Evolutionary conservation across 2,113 vertebrate species (phyloP).

Genomic region (Amphiprion percula): DNA sequence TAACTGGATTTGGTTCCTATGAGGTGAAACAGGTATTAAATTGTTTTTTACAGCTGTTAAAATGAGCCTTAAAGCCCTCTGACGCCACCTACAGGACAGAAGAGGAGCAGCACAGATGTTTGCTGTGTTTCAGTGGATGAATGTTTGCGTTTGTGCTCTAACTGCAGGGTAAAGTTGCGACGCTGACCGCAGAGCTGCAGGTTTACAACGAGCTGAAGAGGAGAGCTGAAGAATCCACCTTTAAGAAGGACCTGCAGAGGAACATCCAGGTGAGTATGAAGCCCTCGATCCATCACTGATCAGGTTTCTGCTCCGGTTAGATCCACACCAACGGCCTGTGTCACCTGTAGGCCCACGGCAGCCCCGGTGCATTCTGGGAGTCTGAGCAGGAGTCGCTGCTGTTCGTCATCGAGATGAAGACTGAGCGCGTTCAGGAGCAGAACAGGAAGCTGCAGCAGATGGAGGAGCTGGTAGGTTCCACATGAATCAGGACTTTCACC

Average conservation of each 20-base stretch:
- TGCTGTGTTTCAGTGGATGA: no score
- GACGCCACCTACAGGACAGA: no score
- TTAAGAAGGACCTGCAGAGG: conserved; percentile 90
- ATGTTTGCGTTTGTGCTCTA: background rate
- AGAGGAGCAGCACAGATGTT: no score
- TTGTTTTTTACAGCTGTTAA: no score
- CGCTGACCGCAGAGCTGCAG: conserved; percentile 85
- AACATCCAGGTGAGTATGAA: conserved; percentile 80
- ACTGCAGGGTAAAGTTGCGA: conserved; percentile 81
- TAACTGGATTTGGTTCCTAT: no score
- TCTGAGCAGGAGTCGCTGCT: conserved; percentile 95
- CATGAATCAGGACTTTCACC: no score
- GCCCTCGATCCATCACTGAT: background rate
- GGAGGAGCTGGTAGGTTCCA: conserved; percentile 83
- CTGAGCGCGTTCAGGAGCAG: conserved; percentile 86
- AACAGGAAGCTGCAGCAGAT: conserved; percentile 88
- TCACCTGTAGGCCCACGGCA: conserved; percentile 88
- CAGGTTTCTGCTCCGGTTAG: background rate
- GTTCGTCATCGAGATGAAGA: conserved; percentile 97
- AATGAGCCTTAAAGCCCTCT: no score
- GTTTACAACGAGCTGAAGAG: conserved; percentile 88
- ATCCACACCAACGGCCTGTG: background rate
- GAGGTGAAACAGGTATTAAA: no score
- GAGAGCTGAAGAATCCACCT: conserved; percentile 85
- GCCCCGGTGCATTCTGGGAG: conserved; percentile 95